These are phyloP conservation scores for Cydia fagiglandana DNA, from an alignment of 1,140 invertebrate species.

Conservation along the genomic window DNA sequence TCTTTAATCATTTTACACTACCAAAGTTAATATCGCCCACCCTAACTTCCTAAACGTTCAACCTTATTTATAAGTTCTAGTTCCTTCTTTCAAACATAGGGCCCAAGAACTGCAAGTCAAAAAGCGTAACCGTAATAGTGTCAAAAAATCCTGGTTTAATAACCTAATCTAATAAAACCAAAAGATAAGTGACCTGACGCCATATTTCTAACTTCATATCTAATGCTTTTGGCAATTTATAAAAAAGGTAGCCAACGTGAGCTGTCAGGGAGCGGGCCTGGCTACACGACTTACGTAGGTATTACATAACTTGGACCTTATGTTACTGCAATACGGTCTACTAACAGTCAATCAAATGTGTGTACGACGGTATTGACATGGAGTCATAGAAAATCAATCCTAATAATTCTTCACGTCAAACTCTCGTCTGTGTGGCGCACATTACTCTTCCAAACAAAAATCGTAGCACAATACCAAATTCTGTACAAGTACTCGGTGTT, in stretches of 20 bases:
- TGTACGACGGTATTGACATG: neutral
- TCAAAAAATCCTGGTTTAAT: neutral
- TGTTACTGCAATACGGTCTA: neutral
- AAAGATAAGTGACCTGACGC: neutral
- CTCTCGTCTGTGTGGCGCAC: constrained; percentile 4
- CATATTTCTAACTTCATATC: neutral
- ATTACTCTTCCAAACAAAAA: constrained; percentile 17
- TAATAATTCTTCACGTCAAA: neutral
- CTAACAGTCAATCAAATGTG: neutral
- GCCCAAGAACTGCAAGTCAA: too few species aligned
- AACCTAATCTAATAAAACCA: neutral
- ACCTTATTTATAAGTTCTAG: too few species aligned
- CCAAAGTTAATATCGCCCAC: too few species aligned
- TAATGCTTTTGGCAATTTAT: neutral
- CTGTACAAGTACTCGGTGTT: constrained; percentile 34
- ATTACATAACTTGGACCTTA: neutral
- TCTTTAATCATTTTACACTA: neutral
- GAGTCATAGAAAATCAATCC: neutral
- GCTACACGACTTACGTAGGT: neutral
- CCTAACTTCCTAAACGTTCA: too few species aligned
- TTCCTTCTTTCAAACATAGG: too few species aligned
- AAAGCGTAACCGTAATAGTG: neutral
- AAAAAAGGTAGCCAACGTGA: neutral
- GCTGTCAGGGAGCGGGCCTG: neutral
- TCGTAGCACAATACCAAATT: constrained; percentile 11